Base-by-base conservation (phyloP, 2,797 vertebrate species). In the Phrynocephalus guinanensis region DNA sequence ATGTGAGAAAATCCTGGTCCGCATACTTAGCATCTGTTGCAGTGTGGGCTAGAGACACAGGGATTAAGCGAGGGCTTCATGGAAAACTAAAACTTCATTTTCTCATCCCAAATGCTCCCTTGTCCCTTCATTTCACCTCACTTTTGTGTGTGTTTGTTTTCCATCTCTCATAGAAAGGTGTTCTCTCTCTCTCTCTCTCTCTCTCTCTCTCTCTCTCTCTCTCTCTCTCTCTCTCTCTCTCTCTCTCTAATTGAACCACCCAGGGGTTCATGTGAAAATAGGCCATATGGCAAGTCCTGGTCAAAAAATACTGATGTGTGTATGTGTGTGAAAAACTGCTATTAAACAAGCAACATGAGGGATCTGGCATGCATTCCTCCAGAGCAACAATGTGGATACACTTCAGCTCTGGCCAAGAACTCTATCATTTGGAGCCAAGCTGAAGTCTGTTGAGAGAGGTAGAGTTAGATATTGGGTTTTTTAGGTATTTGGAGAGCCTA, bases 201-300 rank as follows among this genome's bases (percentile, higher is more conserved):
- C 33, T 67, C 56, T 68, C 52, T 3, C 52, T 8, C 52, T 8
- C 52, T 8, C 52, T 8, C 11, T 52, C 52, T 52, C 52, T 56
- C 28, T 63, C 66, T 81, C 52, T 8, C 26, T 84, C 60, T n/a
- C 20, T 30, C 10, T 18, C 9, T 28, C 28, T 13, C 48, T 15
- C 67, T 22, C 7, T 9, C 50, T 70, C 73, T 66, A 82, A 88
- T 75, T 85, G 83, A 88, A 85, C 63, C 83, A 88, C 71, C 63
- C 70, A 63, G 72, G 87, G 81, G 33, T 85, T 82, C n/a, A 8
- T 76, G 79, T 28, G n/a, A 82, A 48, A 76, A 76, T 71, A 88
- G 63, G 79, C 24, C 71, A 76, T 66, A 24, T 11, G 60, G 26
- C 33, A 76, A 77, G 28, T 82, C 44, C 83, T 85, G 83, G 60